These are phyloP conservation scores for Frankliniella fusca DNA, from an alignment of 2,888 invertebrate genomes.

Conservation along the genomic window DNA sequence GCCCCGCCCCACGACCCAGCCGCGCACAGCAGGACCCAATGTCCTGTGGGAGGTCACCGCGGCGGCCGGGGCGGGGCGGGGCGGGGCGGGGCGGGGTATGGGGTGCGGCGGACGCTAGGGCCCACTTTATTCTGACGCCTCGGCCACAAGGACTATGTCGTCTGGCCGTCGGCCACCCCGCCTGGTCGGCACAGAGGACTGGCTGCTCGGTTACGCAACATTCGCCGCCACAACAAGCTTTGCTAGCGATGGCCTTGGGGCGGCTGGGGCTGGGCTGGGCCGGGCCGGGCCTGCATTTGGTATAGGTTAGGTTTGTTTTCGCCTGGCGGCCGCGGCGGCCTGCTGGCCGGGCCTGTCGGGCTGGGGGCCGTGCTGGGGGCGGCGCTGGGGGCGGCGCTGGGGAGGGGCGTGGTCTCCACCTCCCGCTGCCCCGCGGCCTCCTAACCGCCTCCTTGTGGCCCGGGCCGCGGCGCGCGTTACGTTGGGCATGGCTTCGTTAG, in stretches of 20 bases:
- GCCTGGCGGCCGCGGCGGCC: neutral
- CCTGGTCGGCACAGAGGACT: neutral
- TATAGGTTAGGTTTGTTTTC: conserved; percentile 25
- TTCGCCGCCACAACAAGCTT: neutral
- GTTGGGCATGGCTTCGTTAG: neutral
- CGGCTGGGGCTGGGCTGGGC: neutral
- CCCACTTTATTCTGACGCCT: neutral
- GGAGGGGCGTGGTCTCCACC: neutral
- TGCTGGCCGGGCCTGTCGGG: neutral
- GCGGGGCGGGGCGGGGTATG: neutral
- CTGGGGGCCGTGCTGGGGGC: no score
- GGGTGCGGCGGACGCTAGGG: neutral
- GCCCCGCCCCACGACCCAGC: no score
- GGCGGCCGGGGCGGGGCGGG: no score
- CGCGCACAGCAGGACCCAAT: no score
- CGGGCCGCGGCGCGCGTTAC: neutral
- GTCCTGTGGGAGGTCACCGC: no score
- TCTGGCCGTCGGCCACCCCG: neutral
- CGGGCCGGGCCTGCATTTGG: neutral
- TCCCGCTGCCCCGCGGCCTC: neutral
- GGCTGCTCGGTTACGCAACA: neutral
- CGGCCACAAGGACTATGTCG: neutral
- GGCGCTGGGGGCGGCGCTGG: no score
- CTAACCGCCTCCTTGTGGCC: neutral
- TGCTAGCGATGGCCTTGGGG: neutral